Conservation (phyloP, 2,113 vertebrate species). For the Amblyopsis rosae region DNA sequence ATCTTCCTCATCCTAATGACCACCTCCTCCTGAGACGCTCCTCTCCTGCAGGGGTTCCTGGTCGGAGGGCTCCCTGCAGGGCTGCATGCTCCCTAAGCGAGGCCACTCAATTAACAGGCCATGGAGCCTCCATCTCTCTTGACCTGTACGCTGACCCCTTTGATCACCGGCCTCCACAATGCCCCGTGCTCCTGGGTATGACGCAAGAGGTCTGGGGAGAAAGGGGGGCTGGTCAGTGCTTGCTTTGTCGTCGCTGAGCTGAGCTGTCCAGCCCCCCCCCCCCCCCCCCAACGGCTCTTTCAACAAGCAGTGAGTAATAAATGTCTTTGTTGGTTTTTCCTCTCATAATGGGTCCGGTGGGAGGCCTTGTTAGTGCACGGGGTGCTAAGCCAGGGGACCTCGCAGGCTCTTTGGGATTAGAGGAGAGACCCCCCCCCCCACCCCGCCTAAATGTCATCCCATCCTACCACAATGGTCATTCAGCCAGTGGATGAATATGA, state of each 20-base stretch:
- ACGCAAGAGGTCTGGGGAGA: neutral
- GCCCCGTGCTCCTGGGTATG: neutral
- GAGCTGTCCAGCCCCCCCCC: constrained; percentile 65
- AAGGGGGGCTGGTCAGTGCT: constrained; percentile 50
- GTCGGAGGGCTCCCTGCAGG: constrained; percentile 32
- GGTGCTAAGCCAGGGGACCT: constrained; percentile 56
- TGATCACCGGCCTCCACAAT: constrained; percentile 55
- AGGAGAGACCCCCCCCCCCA: constrained; percentile 31
- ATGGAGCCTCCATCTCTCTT: constrained; percentile 62
- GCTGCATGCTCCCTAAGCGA: constrained; percentile 56
- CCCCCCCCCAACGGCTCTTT: constrained; percentile 50
- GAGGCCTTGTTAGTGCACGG: constrained; percentile 55
- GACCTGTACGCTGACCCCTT: constrained; percentile 41
- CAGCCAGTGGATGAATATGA: constrained; percentile 38
- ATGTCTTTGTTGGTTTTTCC: constrained; percentile 69
- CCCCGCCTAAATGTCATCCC: constrained; percentile 46
- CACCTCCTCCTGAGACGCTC: constrained; percentile 5
- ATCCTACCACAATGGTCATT: constrained; percentile 55
- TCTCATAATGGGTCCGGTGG: constrained; percentile 61
- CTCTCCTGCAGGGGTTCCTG: neutral
- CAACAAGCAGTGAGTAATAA: constrained; percentile 71
- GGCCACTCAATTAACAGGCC: constrained; percentile 74
- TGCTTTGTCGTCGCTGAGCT: constrained; percentile 50
- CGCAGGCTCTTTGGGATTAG: constrained; percentile 52
- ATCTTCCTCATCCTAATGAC: too few relatives aligned